Percentiles rank a stretch among this genome's conserved stretches.
Evolutionary conservation across 2,888 invertebrate species (phyloP).

Genomic region (Eurytoma adleriae): DNA sequence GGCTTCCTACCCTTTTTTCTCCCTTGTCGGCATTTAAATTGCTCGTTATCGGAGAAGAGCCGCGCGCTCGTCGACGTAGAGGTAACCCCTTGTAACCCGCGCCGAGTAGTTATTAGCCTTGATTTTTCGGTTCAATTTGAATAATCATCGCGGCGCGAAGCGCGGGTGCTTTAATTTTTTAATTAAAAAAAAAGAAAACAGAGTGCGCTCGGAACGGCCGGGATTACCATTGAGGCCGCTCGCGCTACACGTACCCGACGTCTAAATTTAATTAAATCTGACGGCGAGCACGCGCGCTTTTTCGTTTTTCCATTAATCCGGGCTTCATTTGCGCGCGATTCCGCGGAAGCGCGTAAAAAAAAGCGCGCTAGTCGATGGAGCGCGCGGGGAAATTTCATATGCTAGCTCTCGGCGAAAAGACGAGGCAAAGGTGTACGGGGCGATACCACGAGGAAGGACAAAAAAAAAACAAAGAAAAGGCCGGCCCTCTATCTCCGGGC

Average conservation of each 20-base stretch:
- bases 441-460: not conserved
- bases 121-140: too few species aligned
- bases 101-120: too few species aligned
- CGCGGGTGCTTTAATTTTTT: too few species aligned
- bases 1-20: not conserved
- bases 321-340: not conserved
- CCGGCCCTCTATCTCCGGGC: not conserved
- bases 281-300: not conserved
- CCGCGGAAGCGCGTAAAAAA: not conserved
- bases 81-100: too few species aligned
- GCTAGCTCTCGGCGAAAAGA: not conserved
- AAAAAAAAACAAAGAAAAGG: slow-evolving; percentile 3
- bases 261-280: slow-evolving; percentile 3
- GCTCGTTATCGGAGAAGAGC: slow-evolving; percentile 1
- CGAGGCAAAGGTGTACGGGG: not conserved
- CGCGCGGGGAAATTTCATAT: not conserved
- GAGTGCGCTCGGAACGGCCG: too few species aligned
- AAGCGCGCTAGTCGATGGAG: too few species aligned
- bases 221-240: too few species aligned
- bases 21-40: slow-evolving; percentile 18
- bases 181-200: too few species aligned
- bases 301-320: slow-evolving; percentile 7
- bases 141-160: too few species aligned
- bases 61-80: too few species aligned
- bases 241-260: not conserved